Percentiles rank a stretch among this genome's conserved stretches.
These are phyloP conservation scores for Acanthaster planci DNA, from an alignment of 35 echinoderm and acorn worm genomes.

Conservation along the genomic window DNA sequence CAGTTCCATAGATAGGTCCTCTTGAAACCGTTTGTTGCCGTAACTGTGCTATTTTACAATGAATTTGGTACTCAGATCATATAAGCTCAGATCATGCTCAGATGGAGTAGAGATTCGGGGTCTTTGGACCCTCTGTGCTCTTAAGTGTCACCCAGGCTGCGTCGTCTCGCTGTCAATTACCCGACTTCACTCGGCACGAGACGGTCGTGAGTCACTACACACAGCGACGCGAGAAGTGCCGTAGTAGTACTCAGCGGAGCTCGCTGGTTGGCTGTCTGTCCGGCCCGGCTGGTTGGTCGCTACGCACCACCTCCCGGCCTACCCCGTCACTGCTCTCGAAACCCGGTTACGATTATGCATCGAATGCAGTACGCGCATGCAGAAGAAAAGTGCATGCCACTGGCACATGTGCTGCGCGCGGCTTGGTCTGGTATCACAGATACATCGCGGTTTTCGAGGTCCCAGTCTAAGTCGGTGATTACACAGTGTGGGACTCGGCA, in stretches of 20 bases:
- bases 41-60: no score
- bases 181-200: conserved; percentile 17
- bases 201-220: conserved; percentile 27
- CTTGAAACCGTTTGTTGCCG: no score
- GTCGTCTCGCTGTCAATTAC: conserved; percentile 14
- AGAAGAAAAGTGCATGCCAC: no score
- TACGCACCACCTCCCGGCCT: not conserved
- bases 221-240: not conserved
- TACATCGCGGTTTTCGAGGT: no score
- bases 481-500: not conserved
- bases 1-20: no score
- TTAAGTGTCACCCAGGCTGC: conserved; percentile 9
- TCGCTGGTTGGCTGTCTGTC: not conserved
- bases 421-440: conserved; percentile 4
- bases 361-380: not conserved
- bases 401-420: not conserved
- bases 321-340: not conserved
- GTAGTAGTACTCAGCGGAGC: not conserved
- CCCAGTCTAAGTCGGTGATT: no score
- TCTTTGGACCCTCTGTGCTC: not conserved
- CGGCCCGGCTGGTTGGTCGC: not conserved
- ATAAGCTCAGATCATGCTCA: no score
- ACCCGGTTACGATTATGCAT: not conserved
- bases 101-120: no score
- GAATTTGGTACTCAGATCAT: no score